phyloP scores from a whole-genome alignment of 1,140 invertebrate species.

The Drosophila busckii region DNA sequence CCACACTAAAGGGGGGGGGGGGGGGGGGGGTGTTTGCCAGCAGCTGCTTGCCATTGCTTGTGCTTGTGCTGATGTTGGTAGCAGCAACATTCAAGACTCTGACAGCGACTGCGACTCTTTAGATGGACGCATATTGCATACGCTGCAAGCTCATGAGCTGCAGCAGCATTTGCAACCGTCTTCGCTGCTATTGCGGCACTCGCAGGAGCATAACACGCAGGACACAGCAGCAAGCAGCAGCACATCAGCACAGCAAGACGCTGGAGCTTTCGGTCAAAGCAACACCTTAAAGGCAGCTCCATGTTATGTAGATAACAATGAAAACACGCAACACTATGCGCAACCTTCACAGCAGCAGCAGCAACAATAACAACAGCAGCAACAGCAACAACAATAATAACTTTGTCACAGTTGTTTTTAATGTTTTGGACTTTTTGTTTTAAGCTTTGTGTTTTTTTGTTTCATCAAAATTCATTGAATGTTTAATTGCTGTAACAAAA shows the following conservation, averaged over 20 bases:
- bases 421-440: constrained; percentile 76
- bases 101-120: constrained; percentile 50
- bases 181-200: constrained; percentile 46
- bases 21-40: constrained; percentile 39
- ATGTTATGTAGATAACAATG: too few species aligned
- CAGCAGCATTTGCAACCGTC: constrained; percentile 51
- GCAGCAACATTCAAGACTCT: constrained; percentile 6
- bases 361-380: constrained; percentile 21
- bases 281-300: too few species aligned
- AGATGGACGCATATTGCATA: constrained; percentile 41
- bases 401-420: constrained; percentile 70
- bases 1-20: too few species aligned
- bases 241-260: constrained; percentile 5
- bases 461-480: too few species aligned
- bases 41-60: constrained; percentile 21
- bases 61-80: constrained; percentile 12
- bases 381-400: constrained; percentile 51
- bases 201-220: constrained; percentile 39
- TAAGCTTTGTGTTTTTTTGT: constrained; percentile 20
- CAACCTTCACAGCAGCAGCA: constrained; percentile 29
- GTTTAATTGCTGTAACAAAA: too few species aligned
- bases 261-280: too few species aligned
- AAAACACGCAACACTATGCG: constrained; percentile 9
- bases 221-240: constrained; percentile 13
- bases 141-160: constrained; percentile 44